These are phyloP conservation scores for Rhyacophila evoluta DNA, from an alignment of 2,888 invertebrate species.

Conservation along the genomic window DNA sequence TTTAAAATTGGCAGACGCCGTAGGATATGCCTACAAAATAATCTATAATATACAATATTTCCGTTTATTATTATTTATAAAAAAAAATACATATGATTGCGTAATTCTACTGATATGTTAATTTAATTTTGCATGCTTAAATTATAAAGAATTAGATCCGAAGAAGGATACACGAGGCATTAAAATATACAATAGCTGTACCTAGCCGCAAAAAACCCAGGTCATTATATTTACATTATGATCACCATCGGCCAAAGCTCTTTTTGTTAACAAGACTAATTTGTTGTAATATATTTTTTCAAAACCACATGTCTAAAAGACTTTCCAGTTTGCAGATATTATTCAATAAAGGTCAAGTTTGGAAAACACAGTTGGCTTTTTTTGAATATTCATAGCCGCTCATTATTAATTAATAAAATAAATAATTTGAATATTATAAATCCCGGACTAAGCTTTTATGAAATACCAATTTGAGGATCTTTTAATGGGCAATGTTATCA, in stretches of 20 bases:
- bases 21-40: too few species aligned
- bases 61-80: too few species aligned
- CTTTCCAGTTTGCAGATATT: conserved; percentile 9
- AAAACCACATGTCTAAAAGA: background rate
- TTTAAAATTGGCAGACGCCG: too few species aligned
- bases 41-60: too few species aligned
- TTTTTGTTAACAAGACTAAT: conserved; percentile 12
- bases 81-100: too few species aligned
- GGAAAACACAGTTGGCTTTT: background rate
- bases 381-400: background rate
- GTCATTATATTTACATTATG: conserved; percentile 22
- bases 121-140: background rate
- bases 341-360: conserved; percentile 13
- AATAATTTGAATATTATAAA: background rate
- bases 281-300: background rate
- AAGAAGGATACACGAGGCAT: background rate
- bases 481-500: background rate
- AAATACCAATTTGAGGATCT: background rate
- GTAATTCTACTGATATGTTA: too few species aligned
- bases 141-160: background rate
- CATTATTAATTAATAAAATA: background rate
- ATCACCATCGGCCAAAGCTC: background rate
- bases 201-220: background rate
- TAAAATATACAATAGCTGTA: conserved; percentile 1
- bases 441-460: background rate